These are phyloP conservation scores for Melanotaenia nigrans DNA, from an alignment of 2,797 vertebrate species.

Conservation along the genomic window DNA sequence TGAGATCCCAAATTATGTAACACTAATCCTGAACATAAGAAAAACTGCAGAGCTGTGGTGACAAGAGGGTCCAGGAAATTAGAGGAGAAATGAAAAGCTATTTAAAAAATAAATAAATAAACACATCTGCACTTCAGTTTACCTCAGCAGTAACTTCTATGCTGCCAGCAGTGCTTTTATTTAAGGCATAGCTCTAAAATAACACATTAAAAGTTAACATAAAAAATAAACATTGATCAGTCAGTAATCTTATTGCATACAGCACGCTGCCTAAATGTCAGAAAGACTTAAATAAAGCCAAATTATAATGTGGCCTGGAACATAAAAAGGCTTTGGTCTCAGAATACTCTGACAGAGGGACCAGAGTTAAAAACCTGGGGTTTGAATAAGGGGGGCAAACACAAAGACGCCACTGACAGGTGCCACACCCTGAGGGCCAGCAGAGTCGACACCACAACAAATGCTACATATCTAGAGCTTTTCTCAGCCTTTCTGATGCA, in stretches of 20 bases:
- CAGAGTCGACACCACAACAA: constrained; percentile 42
- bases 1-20: constrained; percentile 18
- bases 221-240: constrained; percentile 9
- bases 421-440: constrained; percentile 30
- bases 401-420: constrained; percentile 64
- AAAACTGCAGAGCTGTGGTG: constrained; percentile 4
- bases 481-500: constrained; percentile 51
- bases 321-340: constrained; percentile 45
- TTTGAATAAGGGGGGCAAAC: constrained; percentile 14
- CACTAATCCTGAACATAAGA: constrained; percentile 16
- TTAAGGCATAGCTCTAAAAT: background rate
- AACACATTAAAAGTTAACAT: background rate
- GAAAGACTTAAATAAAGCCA: constrained; percentile 14
- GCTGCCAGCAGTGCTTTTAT: constrained; percentile 5
- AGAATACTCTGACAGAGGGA: constrained; percentile 36
- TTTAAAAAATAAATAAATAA: background rate
- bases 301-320: constrained; percentile 28
- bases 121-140: constrained; percentile 6
- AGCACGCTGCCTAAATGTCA: constrained; percentile 15
- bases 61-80: constrained; percentile 7
- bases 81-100: constrained; percentile 12
- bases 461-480: constrained; percentile 33
- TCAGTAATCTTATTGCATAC: constrained; percentile 27
- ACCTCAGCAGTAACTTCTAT: constrained; percentile 13
- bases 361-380: constrained; percentile 30